Evolutionary conservation across 2,888 invertebrate genomes (phyloP), one percentile per base, ranked within the genome.

Genomic region (Masnerella sp.): DNA sequence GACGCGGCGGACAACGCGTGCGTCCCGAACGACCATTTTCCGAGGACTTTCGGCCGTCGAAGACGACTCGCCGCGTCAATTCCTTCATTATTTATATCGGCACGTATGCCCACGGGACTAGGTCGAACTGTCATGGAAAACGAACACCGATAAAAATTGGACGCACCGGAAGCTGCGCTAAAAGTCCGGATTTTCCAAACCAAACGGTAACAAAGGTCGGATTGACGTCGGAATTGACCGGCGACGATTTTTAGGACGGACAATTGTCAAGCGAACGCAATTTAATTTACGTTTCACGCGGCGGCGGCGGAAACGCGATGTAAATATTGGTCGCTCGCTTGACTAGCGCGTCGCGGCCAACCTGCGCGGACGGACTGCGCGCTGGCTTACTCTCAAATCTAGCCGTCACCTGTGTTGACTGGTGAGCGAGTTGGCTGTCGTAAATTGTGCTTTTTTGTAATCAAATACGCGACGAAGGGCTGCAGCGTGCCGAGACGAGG

Each of bases 371-470:
- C 51, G 28, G 17, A 49, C 34, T 76, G 88, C 88, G 89, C 88
- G 85, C 75, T 81, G 78, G 79, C 18, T 8, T 78, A 81, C 79
- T 85, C 88, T 87, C 86, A 88, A 88, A 88, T 87, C 87, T 88
- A 88, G 88, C 89, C 88, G 89, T 89, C 89, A 89, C 88, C 89
- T 89, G 89, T 89, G 88, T 89, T 89, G 88, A 88, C 88, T 88
- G 88, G 88, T 89, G 88, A 88, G 88, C 89, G 85, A 83, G 82
- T 81, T 82, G 80, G 77, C 82, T 82, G 80, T 79, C 82, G 52
- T 43, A 67, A 56, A 59, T 64, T 42, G 42, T n/a, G n/a, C 9
- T 59, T 76, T 75, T 76, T 73, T 14, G 38, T 28, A 12, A 32
- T 47, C 14, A 62, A 67, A 67, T 73, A 54, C 67, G 49, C 12